Percentiles rank a stretch among this genome's conserved stretches.
Evolutionary conservation across 1,140 invertebrate species (phyloP).

Genomic region (Halesus radiatus): DNA sequence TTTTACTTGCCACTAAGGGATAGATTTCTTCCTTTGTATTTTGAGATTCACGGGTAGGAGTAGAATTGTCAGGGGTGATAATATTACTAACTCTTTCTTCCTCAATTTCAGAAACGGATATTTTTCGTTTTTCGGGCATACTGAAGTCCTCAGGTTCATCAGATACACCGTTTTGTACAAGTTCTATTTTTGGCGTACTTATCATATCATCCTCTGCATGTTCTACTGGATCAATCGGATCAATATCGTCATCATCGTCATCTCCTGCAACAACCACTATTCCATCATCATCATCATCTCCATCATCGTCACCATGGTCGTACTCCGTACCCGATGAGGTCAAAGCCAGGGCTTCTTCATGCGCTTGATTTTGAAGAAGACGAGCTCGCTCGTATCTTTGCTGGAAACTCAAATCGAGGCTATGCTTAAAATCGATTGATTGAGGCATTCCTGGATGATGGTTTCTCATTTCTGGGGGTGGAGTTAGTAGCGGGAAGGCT

Average conservation of each 20-base stretch:
- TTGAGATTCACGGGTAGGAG: conserved; percentile 71
- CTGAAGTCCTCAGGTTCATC: conserved; percentile 75
- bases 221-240: conserved; percentile 66
- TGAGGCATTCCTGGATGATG: conserved; percentile 63
- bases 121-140: conserved; percentile 74
- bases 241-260: conserved; percentile 77
- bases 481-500: conserved; percentile 81
- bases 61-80: conserved; percentile 82
- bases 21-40: conserved; percentile 67
- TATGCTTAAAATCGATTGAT: conserved; percentile 79
- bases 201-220: conserved; percentile 60
- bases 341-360: conserved; percentile 60
- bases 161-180: conserved; percentile 57
- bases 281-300: conserved; percentile 74
- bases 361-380: conserved; percentile 63
- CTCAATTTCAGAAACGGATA: conserved; percentile 72
- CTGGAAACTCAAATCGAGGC: conserved; percentile 71
- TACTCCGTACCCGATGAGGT: conserved; percentile 54
- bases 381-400: conserved; percentile 67
- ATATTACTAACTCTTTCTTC: conserved; percentile 79
- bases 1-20: conserved; percentile 63
- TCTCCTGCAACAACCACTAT: conserved; percentile 75
- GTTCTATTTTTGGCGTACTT: conserved; percentile 56
- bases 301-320: conserved; percentile 60
- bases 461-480: conserved; percentile 79